Evolutionary conservation across 2,888 invertebrate genomes (phyloP).

Genomic region (Tromatobia lineatoria): DNA sequence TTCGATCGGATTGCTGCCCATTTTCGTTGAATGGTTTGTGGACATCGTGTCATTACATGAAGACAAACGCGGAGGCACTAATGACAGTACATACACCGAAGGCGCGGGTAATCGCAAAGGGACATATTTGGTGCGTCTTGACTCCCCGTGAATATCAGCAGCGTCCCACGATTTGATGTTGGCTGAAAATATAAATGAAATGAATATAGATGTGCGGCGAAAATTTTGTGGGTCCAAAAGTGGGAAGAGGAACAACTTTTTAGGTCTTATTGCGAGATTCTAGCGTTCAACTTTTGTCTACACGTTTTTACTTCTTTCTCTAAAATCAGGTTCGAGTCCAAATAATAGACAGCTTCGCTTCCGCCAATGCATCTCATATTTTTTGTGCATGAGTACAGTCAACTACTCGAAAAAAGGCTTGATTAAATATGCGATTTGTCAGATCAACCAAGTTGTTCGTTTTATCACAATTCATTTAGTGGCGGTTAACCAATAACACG

Average conservation of each 20-base stretch:
- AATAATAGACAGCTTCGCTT: background rate
- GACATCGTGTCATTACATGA: slow-evolving; percentile 4
- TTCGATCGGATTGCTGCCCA: background rate
- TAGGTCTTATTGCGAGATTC: slow-evolving; percentile 45
- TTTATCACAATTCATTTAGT: no score
- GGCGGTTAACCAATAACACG: no score
- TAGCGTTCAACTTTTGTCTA: slow-evolving; percentile 38
- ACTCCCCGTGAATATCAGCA: slow-evolving; percentile 59
- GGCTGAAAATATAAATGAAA: slow-evolving; percentile 74
- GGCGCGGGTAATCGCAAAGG: slow-evolving; percentile 73
- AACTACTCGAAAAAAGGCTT: background rate
- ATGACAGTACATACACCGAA: slow-evolving; percentile 55
- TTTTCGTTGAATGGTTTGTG: background rate
- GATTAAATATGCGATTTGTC: no score
- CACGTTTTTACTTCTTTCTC: background rate
- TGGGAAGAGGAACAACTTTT: slow-evolving; percentile 67
- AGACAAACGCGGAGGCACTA: slow-evolving; percentile 12
- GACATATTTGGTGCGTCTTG: slow-evolving; percentile 75
- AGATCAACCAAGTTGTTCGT: no score
- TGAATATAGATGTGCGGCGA: slow-evolving; percentile 73
- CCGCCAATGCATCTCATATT: background rate
- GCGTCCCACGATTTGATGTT: slow-evolving; percentile 77
- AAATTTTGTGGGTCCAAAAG: slow-evolving; percentile 16
- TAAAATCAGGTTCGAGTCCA: background rate
- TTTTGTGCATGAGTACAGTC: background rate